phyloP scores from a whole-genome alignment of 2,797 vertebrate species.

The Avahi laniger region DNA sequence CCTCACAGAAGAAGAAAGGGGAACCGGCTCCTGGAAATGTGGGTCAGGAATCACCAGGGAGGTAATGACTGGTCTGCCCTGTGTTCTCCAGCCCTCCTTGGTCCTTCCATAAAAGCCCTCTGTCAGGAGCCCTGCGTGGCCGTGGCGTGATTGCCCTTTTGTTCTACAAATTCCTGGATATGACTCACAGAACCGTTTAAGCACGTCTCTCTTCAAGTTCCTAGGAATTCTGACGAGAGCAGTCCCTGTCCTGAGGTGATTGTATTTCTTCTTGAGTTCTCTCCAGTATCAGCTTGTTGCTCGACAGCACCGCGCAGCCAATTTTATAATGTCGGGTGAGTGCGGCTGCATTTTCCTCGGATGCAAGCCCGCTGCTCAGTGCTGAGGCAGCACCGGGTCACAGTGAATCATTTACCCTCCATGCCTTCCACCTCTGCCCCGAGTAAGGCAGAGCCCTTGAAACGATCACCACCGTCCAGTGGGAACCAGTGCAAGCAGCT shows the following conservation, averaged over 20 bases:
- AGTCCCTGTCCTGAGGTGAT: constrained; percentile 44
- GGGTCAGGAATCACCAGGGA: constrained; percentile 74
- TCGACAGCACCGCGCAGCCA: neutral
- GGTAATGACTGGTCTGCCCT: constrained; percentile 68
- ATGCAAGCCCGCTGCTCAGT: neutral
- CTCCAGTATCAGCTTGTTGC: constrained; percentile 42
- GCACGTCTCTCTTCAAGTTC: constrained; percentile 59
- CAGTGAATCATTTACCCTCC: neutral
- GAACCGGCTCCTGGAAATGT: constrained; percentile 58
- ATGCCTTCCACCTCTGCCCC: neutral
- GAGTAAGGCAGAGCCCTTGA: neutral
- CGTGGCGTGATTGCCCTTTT: constrained; percentile 51
- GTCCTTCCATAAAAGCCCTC: constrained; percentile 71
- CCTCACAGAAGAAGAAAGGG: constrained; percentile 66
- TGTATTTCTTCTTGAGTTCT: constrained; percentile 45
- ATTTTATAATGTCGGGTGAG: neutral
- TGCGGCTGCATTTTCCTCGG: neutral
- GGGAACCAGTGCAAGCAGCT: neutral
- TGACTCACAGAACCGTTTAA: constrained; percentile 62
- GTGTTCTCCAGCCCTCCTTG: constrained; percentile 60
- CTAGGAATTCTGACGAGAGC: constrained; percentile 66
- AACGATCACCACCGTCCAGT: neutral
- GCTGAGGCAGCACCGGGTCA: neutral
- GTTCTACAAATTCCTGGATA: constrained; percentile 66
- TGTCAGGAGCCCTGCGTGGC: constrained; percentile 62